These are phyloP conservation scores for Tupiocoris notatus DNA, from an alignment of 2,888 invertebrate species.

Conservation along the genomic window DNA sequence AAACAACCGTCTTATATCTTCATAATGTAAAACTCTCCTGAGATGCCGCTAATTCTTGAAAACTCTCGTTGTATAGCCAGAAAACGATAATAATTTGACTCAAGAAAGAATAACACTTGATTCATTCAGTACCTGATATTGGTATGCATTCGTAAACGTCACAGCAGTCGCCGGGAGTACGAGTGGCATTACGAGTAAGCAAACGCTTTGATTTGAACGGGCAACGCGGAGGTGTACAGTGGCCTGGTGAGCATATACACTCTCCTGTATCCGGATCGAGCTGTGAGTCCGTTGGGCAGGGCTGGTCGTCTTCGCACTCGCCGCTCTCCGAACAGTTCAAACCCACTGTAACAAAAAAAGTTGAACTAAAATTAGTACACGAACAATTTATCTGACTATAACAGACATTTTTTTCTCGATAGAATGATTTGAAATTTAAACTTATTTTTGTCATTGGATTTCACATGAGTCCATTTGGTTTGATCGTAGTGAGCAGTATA, in stretches of 20 bases:
- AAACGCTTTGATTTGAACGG: conserved; percentile 44
- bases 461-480: no score
- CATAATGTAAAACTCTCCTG: no score
- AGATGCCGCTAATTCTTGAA: no score
- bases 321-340: conserved; percentile 46
- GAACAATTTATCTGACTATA: no score
- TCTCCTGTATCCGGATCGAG: conserved; percentile 44
- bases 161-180: conserved; percentile 53
- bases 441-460: no score
- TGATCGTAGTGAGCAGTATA: no score
- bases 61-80: no score
- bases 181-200: conserved; percentile 49
- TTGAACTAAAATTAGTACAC: neutral
- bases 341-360: conserved; percentile 44
- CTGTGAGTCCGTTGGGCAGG: conserved; percentile 51
- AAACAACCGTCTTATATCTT: no score
- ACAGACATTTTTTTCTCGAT: no score
- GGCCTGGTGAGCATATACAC: conserved; percentile 48
- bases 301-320: conserved; percentile 47
- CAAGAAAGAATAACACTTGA: no score
- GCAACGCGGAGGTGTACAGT: conserved; percentile 49
- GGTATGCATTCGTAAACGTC: conserved; percentile 52
- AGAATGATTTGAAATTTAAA: no score
- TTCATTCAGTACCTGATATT: conserved; percentile 8
- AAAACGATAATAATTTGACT: no score